Percentiles rank a stretch among this genome's conserved stretches.
phyloP scores from a whole-genome alignment of 2,888 invertebrate genomes.

The Notocelia uddmanniana region DNA sequence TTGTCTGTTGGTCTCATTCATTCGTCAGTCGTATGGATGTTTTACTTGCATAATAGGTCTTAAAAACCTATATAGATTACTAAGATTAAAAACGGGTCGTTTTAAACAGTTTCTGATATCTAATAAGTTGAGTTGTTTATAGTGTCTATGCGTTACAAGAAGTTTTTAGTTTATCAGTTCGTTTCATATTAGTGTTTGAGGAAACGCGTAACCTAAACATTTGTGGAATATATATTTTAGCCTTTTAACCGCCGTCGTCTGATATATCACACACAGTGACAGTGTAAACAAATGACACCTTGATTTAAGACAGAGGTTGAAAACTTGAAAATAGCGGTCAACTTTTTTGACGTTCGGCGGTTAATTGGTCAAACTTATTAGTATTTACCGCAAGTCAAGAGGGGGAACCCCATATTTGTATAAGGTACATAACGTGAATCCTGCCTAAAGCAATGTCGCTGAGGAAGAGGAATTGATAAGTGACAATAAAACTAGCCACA shows the following conservation, averaged over 20 bases:
- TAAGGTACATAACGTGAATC: constrained; percentile 35
- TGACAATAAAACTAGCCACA: constrained; percentile 34
- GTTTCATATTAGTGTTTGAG: not conserved
- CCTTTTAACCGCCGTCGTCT: too few species aligned
- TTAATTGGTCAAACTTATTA: not conserved
- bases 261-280: too few species aligned
- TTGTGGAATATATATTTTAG: constrained; percentile 14
- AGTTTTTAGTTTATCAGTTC: not conserved
- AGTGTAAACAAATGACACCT: too few species aligned
- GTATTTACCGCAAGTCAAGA: constrained; percentile 10
- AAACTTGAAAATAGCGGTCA: too few species aligned
- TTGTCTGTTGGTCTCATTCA: not conserved
- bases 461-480: constrained; percentile 40
- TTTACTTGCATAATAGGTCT: too few species aligned
- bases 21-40: too few species aligned
- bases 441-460: constrained; percentile 35
- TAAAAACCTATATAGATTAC: too few species aligned
- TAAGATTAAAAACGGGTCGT: constrained; percentile 1
- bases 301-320: too few species aligned
- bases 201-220: not conserved
- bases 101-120: not conserved
- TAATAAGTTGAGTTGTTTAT: not conserved
- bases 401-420: constrained; percentile 34
- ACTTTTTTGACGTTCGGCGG: too few species aligned
- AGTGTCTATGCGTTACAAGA: not conserved